Conservation (phyloP, 2,888 invertebrate genomes). For the Pandemis cinnamomeana region DNA sequence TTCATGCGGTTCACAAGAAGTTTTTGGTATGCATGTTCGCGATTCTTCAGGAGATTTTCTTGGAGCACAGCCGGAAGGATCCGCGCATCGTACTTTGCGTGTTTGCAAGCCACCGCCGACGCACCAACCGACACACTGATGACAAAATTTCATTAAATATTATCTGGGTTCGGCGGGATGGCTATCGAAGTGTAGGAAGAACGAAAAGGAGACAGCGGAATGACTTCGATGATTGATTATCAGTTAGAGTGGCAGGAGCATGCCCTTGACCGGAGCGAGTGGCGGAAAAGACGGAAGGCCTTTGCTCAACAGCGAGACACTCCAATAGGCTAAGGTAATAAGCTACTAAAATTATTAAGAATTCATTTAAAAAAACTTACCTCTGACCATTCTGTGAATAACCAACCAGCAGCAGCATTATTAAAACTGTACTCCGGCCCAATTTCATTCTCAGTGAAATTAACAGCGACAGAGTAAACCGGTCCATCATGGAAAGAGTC, state of each 20-base stretch:
- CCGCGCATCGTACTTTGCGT: constrained; percentile 88
- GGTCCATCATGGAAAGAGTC: constrained; percentile 74
- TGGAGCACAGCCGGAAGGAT: constrained; percentile 86
- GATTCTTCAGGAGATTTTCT: constrained; percentile 84
- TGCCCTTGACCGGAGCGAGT: too few relatives aligned
- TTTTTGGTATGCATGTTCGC: constrained; percentile 86
- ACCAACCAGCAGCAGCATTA: constrained; percentile 77
- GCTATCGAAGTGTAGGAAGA: not conserved
- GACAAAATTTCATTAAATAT: constrained; percentile 5
- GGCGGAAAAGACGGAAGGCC: too few relatives aligned
- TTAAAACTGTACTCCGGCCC: constrained; percentile 74
- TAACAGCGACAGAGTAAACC: constrained; percentile 71
- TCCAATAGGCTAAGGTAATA: too few relatives aligned
- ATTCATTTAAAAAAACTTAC: constrained; percentile 55
- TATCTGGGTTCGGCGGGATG: too few relatives aligned
- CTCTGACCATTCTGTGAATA: constrained; percentile 85
- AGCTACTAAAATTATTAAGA: not conserved
- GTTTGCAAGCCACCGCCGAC: constrained; percentile 89
- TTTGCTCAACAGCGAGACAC: too few relatives aligned
- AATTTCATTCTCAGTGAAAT: constrained; percentile 65
- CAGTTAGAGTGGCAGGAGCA: too few relatives aligned
- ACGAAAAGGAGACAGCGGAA: too few relatives aligned
- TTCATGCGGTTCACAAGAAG: constrained; percentile 86
- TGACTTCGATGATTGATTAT: too few relatives aligned
- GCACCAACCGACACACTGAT: constrained; percentile 89